phyloP scores from a whole-genome alignment of 2,113 vertebrate genomes.

The Synchiropus splendidus region DNA sequence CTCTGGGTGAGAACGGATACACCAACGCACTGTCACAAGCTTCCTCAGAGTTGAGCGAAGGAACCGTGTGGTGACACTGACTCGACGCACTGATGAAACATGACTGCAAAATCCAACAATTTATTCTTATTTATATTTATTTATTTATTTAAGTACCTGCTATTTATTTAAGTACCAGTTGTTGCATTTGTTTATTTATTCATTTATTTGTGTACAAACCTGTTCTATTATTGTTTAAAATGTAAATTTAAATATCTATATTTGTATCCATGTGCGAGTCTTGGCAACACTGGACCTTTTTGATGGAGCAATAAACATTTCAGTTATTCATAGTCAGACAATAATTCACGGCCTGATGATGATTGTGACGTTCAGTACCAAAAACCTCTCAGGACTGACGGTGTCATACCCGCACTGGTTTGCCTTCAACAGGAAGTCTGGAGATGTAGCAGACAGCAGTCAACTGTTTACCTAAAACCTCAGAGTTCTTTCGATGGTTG shows the following conservation, averaged over 20 bases:
- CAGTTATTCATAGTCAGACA: neutral
- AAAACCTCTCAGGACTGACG: conserved; percentile 55
- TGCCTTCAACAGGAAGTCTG: conserved; percentile 53
- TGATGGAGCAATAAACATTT: conserved; percentile 48
- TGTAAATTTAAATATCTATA: conserved; percentile 40
- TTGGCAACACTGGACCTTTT: conserved; percentile 19
- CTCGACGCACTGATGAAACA: too few relatives aligned
- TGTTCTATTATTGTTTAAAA: conserved; percentile 15
- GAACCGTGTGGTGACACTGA: conserved; percentile 84
- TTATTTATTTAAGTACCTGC: conserved; percentile 29
- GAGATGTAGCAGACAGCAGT: conserved; percentile 77
- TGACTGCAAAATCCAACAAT: conserved; percentile 29
- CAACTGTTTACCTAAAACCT: conserved; percentile 89
- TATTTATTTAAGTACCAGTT: conserved; percentile 36
- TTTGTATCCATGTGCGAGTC: conserved; percentile 24
- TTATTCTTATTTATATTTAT: conserved; percentile 7
- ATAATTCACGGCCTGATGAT: conserved; percentile 7
- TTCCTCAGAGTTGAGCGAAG: conserved; percentile 93
- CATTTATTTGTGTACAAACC: conserved; percentile 35
- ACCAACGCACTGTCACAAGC: conserved; percentile 89
- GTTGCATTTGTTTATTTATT: conserved; percentile 23
- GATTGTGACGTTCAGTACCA: conserved; percentile 34
- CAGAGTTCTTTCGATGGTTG: conserved; percentile 40
- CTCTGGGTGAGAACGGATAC: conserved; percentile 83
- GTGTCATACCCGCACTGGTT: conserved; percentile 25